A percentile compares a stretch with the other conserved stretches of the same genome.
phyloP scores from a whole-genome alignment of 2,888 invertebrate species.

The Sarcophaga caerulescens region DNA sequence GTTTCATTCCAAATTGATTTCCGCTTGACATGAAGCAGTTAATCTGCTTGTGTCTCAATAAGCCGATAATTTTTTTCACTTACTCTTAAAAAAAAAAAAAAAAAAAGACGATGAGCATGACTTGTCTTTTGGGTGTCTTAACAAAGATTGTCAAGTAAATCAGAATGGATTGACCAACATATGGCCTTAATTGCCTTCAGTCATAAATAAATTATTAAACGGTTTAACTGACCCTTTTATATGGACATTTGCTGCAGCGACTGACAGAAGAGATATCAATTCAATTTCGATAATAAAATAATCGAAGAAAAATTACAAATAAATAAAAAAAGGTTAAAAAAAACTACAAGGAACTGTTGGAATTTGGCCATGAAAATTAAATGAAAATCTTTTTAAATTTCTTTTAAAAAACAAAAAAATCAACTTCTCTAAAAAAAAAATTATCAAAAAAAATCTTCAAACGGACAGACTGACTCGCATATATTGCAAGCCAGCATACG shows the following conservation, averaged over 20 bases:
- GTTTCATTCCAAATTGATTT: conserved; percentile 15
- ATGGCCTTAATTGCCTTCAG: neutral
- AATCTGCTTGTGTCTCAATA: neutral
- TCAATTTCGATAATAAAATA: neutral
- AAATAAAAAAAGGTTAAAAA: too few species aligned
- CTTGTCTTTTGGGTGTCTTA: too few species aligned
- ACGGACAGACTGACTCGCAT: too few species aligned
- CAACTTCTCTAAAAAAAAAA: too few species aligned
- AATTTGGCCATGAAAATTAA: neutral
- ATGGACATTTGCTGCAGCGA: neutral
- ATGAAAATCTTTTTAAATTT: neutral
- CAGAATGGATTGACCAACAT: too few species aligned
- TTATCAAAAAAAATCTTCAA: too few species aligned
- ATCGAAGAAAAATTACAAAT: neutral
- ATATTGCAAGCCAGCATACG: too few species aligned
- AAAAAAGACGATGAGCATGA: neutral
- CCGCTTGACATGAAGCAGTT: conserved; percentile 30
- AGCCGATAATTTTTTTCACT: neutral
- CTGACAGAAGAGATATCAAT: neutral
- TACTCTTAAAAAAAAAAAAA: neutral
- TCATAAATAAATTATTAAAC: conserved; percentile 20
- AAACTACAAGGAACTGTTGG: too few species aligned
- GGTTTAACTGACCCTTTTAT: neutral
- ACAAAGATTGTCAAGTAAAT: too few species aligned
- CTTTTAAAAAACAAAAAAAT: too few species aligned